Conservation (phyloP, 2,888 invertebrate species). For the Synanthedon myopaeformis region DNA sequence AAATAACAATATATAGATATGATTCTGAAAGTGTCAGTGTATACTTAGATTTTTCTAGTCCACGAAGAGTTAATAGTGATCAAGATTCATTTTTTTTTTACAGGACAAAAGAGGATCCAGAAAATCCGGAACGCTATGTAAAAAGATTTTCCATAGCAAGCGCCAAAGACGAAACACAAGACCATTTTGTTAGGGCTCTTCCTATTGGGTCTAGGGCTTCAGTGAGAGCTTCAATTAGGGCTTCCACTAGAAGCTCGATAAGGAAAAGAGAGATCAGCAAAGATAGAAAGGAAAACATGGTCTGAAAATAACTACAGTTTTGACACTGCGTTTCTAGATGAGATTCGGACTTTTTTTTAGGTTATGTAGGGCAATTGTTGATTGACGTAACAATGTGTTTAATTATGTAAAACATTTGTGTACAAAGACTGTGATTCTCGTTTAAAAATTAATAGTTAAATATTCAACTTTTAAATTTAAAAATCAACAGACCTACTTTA, state of each 20-base stretch:
- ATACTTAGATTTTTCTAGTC: no score
- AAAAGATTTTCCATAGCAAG: conserved; percentile 25
- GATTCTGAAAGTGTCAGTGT: no score
- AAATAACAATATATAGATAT: no score
- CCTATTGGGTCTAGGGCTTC: conserved; percentile 51
- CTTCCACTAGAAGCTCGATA: conserved; percentile 33
- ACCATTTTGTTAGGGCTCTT: conserved; percentile 34
- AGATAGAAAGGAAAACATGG: conserved; percentile 19
- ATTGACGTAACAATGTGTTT: no score
- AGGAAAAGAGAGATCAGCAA: conserved; percentile 10
- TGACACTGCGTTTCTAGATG: neutral
- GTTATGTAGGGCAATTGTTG: no score
- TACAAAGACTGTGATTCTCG: no score
- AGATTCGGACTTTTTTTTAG: no score
- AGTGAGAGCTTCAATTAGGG: conserved; percentile 40
- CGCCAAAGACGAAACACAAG: conserved; percentile 20
- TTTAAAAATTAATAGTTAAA: no score
- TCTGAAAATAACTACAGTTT: conserved; percentile 13
- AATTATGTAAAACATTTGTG: no score
- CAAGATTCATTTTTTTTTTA: neutral
- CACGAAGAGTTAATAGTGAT: no score
- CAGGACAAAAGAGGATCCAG: conserved; percentile 14
- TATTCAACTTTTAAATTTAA: no score
- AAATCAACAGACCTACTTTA: no score
- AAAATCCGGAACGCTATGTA: conserved; percentile 34